Conservation (phyloP, 2,888 invertebrate genomes). For the Malthinus seriepunctatus region DNA sequence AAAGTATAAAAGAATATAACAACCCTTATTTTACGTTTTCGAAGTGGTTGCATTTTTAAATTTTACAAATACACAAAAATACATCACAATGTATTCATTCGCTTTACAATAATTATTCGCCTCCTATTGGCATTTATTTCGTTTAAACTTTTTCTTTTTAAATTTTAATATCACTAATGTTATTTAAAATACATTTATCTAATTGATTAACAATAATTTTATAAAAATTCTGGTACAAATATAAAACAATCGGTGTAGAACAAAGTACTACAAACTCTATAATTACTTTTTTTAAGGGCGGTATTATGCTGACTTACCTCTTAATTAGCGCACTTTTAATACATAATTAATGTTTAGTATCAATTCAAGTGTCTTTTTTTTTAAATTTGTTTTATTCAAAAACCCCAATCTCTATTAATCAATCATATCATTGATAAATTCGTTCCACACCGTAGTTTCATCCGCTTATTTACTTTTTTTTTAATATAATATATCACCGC, state of each 20-base stretch:
- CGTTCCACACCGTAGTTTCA: constrained; percentile 41
- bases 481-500: constrained; percentile 35
- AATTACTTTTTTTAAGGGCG: constrained; percentile 22
- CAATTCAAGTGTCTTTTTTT: background rate
- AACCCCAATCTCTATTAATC: background rate
- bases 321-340: background rate
- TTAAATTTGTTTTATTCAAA: too few species aligned
- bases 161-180: constrained; percentile 34
- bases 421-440: constrained; percentile 19
- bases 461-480: constrained; percentile 29
- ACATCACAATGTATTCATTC: background rate
- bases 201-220: constrained; percentile 38
- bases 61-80: background rate
- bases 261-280: constrained; percentile 29
- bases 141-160: constrained; percentile 2
- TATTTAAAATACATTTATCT: constrained; percentile 43
- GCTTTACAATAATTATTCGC: background rate
- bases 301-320: constrained; percentile 11
- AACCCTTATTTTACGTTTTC: too few species aligned
- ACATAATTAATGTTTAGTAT: too few species aligned
- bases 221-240: constrained; percentile 43
- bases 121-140: background rate
- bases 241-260: constrained; percentile 42
- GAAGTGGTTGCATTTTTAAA: too few species aligned
- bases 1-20: too few species aligned